These are phyloP conservation scores for Exocentrus adspersus DNA, from an alignment of 2,888 invertebrate species.

Conservation along the genomic window DNA sequence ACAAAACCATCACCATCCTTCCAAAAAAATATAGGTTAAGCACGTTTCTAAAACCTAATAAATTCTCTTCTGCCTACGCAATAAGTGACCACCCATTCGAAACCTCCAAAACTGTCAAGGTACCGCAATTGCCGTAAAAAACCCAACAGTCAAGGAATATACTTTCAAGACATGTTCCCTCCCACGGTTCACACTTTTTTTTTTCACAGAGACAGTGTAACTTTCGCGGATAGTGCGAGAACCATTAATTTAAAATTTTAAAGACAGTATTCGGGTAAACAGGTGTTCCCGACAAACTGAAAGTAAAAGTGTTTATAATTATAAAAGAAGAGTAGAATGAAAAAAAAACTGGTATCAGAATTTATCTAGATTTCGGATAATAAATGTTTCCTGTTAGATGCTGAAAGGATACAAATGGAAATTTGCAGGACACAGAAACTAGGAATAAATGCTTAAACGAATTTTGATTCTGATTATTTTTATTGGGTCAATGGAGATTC, in stretches of 20 bases:
- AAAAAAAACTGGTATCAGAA: too few species aligned
- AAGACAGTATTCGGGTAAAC: not conserved
- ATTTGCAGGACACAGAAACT: too few species aligned
- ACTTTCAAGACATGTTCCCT: constrained; percentile 11
- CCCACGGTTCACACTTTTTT: not conserved
- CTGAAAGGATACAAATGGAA: too few species aligned
- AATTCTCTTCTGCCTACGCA: not conserved
- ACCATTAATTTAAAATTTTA: constrained; percentile 8
- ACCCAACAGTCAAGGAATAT: constrained; percentile 8
- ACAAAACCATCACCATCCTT: too few species aligned
- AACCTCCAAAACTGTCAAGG: constrained; percentile 1
- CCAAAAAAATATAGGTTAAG: not conserved
- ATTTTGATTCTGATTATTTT: too few species aligned
- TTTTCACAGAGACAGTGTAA: constrained; percentile 8
- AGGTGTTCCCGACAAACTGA: too few species aligned
- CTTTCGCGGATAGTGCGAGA: constrained; percentile 23
- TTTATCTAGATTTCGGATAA: too few species aligned
- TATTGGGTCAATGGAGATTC: too few species aligned
- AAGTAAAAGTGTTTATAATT: too few species aligned
- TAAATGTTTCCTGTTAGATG: too few species aligned
- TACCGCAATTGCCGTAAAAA: not conserved
- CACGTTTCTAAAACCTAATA: not conserved
- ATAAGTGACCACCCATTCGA: not conserved
- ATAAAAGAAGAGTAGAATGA: too few species aligned
- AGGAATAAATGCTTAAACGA: too few species aligned